These are phyloP conservation scores for Diadophis punctatus DNA, from an alignment of 2,113 vertebrate genomes.

Conservation along the genomic window DNA sequence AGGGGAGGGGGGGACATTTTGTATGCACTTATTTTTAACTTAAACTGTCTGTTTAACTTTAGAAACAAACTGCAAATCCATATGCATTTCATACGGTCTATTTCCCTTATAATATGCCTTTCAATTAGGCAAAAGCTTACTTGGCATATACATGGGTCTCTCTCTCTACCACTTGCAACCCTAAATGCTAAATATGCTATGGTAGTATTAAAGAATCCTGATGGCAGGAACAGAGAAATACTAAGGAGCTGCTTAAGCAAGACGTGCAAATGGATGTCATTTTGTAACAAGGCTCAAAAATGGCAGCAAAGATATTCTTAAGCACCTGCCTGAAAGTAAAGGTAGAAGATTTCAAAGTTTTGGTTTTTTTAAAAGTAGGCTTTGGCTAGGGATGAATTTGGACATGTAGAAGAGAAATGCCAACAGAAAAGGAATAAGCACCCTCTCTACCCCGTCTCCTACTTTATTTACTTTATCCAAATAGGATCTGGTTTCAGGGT, in stretches of 20 bases:
- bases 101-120: conserved; percentile 69
- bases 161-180: not conserved
- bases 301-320: not conserved
- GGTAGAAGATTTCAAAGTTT: not conserved
- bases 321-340: not conserved
- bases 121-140: conserved; percentile 72
- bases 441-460: not conserved
- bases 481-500: not conserved
- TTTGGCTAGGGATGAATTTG: not conserved
- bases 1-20: conserved; percentile 51
- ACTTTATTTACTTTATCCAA: not conserved
- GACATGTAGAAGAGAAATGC: not conserved
- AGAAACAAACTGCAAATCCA: conserved; percentile 59
- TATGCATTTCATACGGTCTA: conserved; percentile 68
- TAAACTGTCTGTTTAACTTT: conserved; percentile 51
- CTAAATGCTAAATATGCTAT: conserved; percentile 41
- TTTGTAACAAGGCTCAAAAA: not conserved
- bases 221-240: not conserved
- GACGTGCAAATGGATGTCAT: not conserved
- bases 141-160: conserved; percentile 46
- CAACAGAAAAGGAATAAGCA: not conserved
- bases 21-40: conserved; percentile 62
- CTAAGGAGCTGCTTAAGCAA: not conserved
- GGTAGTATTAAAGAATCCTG: conserved; percentile 52
- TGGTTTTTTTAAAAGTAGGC: not conserved